A percentile compares a stretch with the other conserved stretches of the same genome.
phyloP scores from a whole-genome alignment of 2,797 vertebrate genomes.

The Sebastes kiyomatsui region DNA sequence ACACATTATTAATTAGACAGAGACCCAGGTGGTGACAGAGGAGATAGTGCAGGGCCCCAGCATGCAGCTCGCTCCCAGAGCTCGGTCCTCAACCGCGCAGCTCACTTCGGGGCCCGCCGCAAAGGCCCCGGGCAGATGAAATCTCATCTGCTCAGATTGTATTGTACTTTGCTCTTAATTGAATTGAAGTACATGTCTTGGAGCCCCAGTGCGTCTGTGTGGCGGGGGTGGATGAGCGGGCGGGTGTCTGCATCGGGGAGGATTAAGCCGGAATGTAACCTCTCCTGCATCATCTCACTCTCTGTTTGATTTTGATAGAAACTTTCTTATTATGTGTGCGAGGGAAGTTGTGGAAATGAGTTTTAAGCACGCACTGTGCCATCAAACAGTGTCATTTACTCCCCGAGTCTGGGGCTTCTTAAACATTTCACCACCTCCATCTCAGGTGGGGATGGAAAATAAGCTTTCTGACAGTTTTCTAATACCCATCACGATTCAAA shows the following conservation, averaged over 20 bases:
- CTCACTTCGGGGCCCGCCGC: background rate
- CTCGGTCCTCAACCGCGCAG: background rate
- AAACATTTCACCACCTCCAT: conserved; percentile 24
- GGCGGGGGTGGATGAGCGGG: background rate
- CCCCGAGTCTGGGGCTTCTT: background rate
- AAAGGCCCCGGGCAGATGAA: background rate
- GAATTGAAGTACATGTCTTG: conserved; percentile 31
- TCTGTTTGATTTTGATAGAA: conserved; percentile 22
- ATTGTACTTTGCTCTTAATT: conserved; percentile 51
- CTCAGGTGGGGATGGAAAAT: conserved; percentile 10
- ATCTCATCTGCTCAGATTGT: conserved; percentile 47
- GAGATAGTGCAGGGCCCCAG: conserved; percentile 27
- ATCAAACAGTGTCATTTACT: conserved; percentile 22
- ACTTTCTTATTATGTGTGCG: background rate
- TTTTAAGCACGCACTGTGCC: background rate
- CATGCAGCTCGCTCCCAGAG: conserved; percentile 31
- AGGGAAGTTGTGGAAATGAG: conserved; percentile 11
- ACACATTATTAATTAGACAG: conserved; percentile 61
- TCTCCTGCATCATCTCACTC: background rate
- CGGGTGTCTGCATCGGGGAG: background rate
- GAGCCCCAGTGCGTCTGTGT: background rate
- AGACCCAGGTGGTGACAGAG: conserved; percentile 44
- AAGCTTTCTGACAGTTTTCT: conserved; percentile 1
- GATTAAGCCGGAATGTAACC: background rate
- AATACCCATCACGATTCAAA: conserved; percentile 16